These are phyloP conservation scores for Furcifer pardalis DNA, from an alignment of 2,797 vertebrate species.

Conservation along the genomic window DNA sequence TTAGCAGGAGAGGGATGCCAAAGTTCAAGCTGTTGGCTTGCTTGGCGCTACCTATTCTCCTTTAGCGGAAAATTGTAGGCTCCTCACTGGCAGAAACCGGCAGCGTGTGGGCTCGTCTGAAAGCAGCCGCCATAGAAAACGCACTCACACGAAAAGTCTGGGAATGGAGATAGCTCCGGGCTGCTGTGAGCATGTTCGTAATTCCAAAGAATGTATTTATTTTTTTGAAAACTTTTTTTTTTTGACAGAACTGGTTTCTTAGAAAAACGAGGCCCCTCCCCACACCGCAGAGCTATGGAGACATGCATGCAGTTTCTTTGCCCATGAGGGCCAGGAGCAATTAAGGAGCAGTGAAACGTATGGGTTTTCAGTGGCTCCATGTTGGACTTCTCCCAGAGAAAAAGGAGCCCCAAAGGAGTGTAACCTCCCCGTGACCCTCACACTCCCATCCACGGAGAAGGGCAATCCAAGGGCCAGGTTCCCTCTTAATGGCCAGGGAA, in stretches of 20 bases:
- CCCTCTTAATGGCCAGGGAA: constrained; percentile 10
- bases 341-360: constrained; percentile 9
- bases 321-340: constrained; percentile 21
- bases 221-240: not conserved
- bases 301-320: not conserved
- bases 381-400: constrained; percentile 13
- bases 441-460: constrained; percentile 9
- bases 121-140: not conserved
- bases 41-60: not conserved
- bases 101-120: not conserved
- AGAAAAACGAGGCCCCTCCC: not conserved
- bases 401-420: not conserved
- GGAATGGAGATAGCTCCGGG: constrained; percentile 20
- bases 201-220: constrained; percentile 5
- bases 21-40: not conserved
- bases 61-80: not conserved
- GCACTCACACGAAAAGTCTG: constrained; percentile 6
- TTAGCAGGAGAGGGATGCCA: not conserved
- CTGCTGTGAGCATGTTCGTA: constrained; percentile 3
- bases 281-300: constrained; percentile 1
- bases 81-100: not conserved
- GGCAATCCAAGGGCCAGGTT: constrained; percentile 20
- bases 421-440: constrained; percentile 27
- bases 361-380: constrained; percentile 20
- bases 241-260: constrained; percentile 11